These are phyloP conservation scores for Gnathonemus longibarbis DNA, from an alignment of 2,113 vertebrate genomes.

Conservation along the genomic window DNA sequence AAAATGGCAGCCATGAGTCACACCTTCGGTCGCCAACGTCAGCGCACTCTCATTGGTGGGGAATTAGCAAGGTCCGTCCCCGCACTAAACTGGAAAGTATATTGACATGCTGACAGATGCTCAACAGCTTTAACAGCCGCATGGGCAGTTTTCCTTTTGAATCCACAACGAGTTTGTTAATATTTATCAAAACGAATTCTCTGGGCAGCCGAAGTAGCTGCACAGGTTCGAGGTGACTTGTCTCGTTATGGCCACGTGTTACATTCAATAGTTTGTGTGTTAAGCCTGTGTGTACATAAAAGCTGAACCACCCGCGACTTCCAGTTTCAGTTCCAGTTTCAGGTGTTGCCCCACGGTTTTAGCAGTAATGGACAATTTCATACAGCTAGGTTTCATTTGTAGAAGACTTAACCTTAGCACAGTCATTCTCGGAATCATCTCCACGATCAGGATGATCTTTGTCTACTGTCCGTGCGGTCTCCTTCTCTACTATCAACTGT, in stretches of 20 bases:
- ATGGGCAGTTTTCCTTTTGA: not conserved
- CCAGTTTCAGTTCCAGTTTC: not conserved
- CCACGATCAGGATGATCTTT: not conserved
- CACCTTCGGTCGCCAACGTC: not conserved
- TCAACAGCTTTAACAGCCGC: not conserved
- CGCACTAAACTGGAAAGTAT: not conserved
- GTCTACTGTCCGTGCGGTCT: not conserved
- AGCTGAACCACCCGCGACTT: not conserved
- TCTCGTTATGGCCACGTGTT: not conserved
- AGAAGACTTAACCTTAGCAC: not conserved
- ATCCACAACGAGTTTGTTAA: not conserved
- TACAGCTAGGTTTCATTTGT: not conserved
- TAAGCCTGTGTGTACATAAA: not conserved
- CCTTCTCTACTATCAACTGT: not conserved
- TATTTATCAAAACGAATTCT: not conserved
- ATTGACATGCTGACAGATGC: not conserved
- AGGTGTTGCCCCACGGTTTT: not conserved
- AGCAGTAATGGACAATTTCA: not conserved
- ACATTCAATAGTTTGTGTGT: not conserved
- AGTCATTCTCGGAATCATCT: not conserved
- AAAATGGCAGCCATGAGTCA: conserved; percentile 11
- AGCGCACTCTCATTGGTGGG: not conserved
- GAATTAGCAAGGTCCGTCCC: not conserved
- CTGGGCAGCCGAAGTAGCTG: not conserved
- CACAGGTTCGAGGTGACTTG: not conserved